Evolutionary conservation across 2,113 vertebrate genomes (phyloP).

Genomic region (Gavia stellata): DNA sequence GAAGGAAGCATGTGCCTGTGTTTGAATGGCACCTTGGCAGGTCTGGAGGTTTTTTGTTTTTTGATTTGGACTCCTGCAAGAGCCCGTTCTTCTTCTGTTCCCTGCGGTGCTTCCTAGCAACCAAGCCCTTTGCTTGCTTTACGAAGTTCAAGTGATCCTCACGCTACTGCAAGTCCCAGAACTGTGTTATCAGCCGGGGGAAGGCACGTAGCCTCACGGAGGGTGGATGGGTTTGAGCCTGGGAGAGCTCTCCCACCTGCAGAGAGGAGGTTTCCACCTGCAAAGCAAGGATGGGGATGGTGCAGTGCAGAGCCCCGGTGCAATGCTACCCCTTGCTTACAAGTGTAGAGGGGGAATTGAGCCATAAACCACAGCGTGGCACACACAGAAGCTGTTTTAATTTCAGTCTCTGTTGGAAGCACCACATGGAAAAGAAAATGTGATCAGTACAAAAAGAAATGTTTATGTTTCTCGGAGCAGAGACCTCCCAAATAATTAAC

Average conservation of each 20-base stretch:
- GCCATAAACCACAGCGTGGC: not conserved
- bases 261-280: not conserved
- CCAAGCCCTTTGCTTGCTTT: not conserved
- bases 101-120: not conserved
- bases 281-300: not conserved
- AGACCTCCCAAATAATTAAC: constrained; percentile 53
- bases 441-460: constrained; percentile 28
- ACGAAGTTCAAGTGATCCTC: not conserved
- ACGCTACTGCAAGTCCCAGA: not conserved
- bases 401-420: constrained; percentile 10
- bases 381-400: constrained; percentile 6
- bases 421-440: constrained; percentile 24
- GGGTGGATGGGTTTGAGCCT: not conserved
- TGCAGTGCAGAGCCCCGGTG: not conserved
- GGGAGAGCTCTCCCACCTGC: not conserved
- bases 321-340: not conserved
- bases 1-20: not conserved
- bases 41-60: not conserved
- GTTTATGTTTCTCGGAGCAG: constrained; percentile 34
- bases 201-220: not conserved
- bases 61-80: not conserved
- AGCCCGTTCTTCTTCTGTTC: not conserved
- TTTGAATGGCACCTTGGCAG: not conserved
- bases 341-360: not conserved
- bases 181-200: not conserved